Base-by-base conservation (phyloP, 2,888 invertebrate species). In the Drosophila longiperda region DNA sequence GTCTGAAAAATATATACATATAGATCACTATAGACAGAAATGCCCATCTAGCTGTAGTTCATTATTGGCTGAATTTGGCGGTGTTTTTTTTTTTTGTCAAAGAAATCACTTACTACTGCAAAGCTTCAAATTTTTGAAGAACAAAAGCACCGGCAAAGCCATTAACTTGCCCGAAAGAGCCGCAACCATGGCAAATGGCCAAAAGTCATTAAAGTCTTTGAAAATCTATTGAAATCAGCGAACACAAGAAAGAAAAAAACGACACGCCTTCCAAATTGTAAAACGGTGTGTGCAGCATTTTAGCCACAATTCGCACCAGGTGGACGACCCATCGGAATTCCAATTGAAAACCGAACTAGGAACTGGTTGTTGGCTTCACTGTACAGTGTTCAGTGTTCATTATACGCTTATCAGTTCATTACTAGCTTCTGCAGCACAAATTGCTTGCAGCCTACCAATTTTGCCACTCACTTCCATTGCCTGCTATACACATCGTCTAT, bases 391-490 rank as follows among this genome's bases (percentile, higher is more conserved):
- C 72, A 40, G 55, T 64, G 79, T 90, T 87, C 85, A 87, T 88
- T 88, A 85, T 73, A 79, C 86, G 78, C 90, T 90, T 87, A 87
- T 87, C 90, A 90, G 89, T 86, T 83, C 86, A 86, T 87, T 87
- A 66, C 80, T 60, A 68, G 74, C 78, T 83, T 66, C 66, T 69
- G 64, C 55, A 54, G 50, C 23, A 59, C 55, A 65, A 75, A 82
- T 82, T 78, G 50, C 65, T 64, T 45, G 42, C 48, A 48, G 26
- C n/a, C 29, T 15, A 42, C 50, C 61, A 68, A 54, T 70, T 62
- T 50, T 32, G 69, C 64, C 76, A 53, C 66, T 63, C 67, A 67
- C 63, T 54, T 60, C 54, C 34, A 59, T 34, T 66, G 66, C 55
- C 40, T 32, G 49, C 53, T 40, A 29, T n/a, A 55, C 29, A 55